Evolutionary conservation across 2,113 vertebrate species (phyloP).

Genomic region (Phalacrocorax brasilianus): DNA sequence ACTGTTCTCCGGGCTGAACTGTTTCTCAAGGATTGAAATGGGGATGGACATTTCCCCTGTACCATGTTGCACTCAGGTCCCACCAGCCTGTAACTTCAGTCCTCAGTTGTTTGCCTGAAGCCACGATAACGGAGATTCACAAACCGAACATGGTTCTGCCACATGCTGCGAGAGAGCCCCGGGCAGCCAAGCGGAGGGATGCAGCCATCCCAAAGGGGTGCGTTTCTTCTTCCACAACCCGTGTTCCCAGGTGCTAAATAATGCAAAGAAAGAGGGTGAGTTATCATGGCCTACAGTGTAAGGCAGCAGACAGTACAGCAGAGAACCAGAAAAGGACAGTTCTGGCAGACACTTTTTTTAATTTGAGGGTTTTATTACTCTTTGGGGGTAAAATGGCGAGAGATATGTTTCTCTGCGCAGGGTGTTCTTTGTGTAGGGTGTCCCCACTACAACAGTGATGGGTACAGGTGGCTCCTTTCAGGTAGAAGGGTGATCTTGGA

Average conservation of each 20-base stretch:
- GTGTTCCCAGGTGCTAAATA: not conserved
- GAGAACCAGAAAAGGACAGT: not conserved
- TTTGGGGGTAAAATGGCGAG: not conserved
- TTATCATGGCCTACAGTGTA: fast-evolving
- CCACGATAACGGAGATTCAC: not conserved
- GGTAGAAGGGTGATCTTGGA: not conserved
- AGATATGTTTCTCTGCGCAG: not conserved
- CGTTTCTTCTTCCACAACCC: not conserved
- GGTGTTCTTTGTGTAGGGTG: fast-evolving
- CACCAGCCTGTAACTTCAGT: not conserved
- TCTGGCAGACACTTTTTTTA: not conserved
- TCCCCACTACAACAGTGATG: not conserved
- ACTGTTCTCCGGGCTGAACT: not conserved
- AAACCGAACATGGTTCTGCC: not conserved
- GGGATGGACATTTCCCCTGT: not conserved
- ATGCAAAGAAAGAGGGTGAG: not conserved
- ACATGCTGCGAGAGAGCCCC: fast-evolving
- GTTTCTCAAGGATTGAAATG: not conserved
- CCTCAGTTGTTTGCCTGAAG: not conserved
- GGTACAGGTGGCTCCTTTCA: not conserved
- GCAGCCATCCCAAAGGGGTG: not conserved
- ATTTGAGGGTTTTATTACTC: not conserved
- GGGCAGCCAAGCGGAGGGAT: not conserved
- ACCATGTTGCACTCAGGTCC: fast-evolving
- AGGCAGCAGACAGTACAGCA: not conserved